A percentile compares a stretch with the other conserved stretches of the same genome.
These are phyloP conservation scores for Platysteira castanea DNA, from an alignment of 2,113 vertebrate genomes.

Conservation along the genomic window DNA sequence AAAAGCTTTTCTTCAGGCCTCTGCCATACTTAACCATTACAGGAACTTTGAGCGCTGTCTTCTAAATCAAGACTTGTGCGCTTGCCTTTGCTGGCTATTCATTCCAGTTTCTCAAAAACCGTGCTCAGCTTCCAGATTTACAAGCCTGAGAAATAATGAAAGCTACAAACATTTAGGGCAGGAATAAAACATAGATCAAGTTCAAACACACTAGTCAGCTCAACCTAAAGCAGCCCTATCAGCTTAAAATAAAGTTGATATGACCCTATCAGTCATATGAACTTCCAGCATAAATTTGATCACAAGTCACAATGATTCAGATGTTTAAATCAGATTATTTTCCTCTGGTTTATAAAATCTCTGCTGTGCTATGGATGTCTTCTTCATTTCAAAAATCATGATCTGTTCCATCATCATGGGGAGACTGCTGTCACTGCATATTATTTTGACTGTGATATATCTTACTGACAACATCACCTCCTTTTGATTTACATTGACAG, in stretches of 20 bases:
- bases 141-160: constrained; percentile 11
- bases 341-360: background rate
- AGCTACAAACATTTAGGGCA: background rate
- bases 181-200: constrained; percentile 1
- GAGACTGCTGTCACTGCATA: constrained; percentile 26
- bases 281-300: constrained; percentile 24
- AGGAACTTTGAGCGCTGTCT: background rate
- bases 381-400: constrained; percentile 7
- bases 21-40: background rate
- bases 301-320: background rate
- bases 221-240: background rate
- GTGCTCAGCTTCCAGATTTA: background rate
- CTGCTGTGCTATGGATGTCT: background rate
- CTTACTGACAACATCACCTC: constrained; percentile 59
- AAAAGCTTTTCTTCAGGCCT: background rate
- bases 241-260: background rate
- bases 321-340: constrained; percentile 37
- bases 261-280: background rate
- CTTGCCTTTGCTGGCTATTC: background rate
- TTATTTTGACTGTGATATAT: constrained; percentile 51
- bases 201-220: background rate
- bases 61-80: background rate
- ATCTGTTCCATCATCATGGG: constrained; percentile 22
- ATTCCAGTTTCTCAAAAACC: background rate
- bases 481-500: constrained; percentile 70